Percentiles rank a stretch among this genome's conserved stretches.
phyloP scores from a whole-genome alignment of 2,888 invertebrate species.

The Thalpophila matura region DNA sequence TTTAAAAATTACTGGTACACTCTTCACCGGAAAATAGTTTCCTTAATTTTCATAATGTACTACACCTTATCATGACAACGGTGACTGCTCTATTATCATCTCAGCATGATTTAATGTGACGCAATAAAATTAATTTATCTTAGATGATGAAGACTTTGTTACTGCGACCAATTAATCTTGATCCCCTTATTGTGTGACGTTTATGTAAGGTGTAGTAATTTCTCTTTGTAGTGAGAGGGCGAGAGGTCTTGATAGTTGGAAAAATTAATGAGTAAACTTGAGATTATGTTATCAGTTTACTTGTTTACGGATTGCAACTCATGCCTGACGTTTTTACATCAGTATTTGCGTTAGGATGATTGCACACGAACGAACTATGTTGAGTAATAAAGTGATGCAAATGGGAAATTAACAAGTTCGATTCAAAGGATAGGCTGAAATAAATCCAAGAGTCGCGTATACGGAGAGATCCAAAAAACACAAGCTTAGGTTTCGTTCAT shows the following conservation, averaged over 20 bases:
- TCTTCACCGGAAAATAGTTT: slow-evolving; percentile 19
- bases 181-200: slow-evolving; percentile 12
- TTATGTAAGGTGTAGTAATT: neutral
- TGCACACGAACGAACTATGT: no score
- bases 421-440: no score
- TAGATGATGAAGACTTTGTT: slow-evolving; percentile 44
- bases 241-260: slow-evolving; percentile 31
- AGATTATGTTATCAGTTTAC: slow-evolving; percentile 46
- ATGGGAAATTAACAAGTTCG: no score
- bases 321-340: neutral
- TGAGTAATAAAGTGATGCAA: no score
- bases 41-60: slow-evolving; percentile 12
- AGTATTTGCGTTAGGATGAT: slow-evolving; percentile 1
- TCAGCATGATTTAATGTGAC: slow-evolving; percentile 40
- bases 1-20: slow-evolving; percentile 27
- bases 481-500: no score
- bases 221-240: neutral
- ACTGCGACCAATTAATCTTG: slow-evolving; percentile 54
- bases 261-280: slow-evolving; percentile 6
- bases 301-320: slow-evolving; percentile 35
- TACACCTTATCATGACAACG: slow-evolving; percentile 54
- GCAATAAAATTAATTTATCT: slow-evolving; percentile 57
- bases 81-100: slow-evolving; percentile 32
- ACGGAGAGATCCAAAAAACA: no score
- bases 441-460: no score